Conservation (phyloP, 2,113 vertebrate genomes). For the Colius striatus region DNA sequence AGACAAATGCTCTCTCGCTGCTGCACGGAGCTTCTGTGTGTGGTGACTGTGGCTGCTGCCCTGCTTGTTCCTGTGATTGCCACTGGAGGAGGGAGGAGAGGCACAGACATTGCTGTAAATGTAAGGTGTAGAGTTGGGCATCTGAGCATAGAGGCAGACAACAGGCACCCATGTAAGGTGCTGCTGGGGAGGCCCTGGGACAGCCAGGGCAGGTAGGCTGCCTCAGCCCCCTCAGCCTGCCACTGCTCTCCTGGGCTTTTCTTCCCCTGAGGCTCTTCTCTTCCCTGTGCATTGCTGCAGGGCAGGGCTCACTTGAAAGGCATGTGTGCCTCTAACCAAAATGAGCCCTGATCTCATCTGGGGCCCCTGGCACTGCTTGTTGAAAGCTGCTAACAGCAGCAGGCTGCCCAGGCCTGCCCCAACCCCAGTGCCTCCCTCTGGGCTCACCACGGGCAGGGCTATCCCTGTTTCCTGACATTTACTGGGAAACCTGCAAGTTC, state of each 20-base stretch:
- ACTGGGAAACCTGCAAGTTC: neutral
- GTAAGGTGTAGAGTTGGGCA: accelerated
- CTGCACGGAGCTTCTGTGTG: neutral
- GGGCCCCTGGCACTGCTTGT: neutral
- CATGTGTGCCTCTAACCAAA: neutral
- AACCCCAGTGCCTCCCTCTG: neutral
- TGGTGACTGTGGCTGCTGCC: neutral
- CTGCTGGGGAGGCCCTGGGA: neutral
- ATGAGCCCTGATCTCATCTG: neutral
- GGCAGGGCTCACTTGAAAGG: neutral
- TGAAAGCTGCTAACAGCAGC: neutral
- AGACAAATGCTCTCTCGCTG: neutral
- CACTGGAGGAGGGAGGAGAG: neutral
- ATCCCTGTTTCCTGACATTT: neutral
- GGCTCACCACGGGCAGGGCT: neutral
- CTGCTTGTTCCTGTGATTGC: neutral
- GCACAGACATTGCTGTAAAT: neutral
- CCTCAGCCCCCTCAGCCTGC: neutral
- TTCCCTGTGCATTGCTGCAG: neutral
- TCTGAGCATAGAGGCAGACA: neutral
- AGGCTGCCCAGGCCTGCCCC: neutral
- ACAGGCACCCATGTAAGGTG: accelerated
- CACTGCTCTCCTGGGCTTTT: neutral
- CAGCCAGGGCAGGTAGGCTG: neutral
- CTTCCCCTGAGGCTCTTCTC: neutral